A percentile compares a stretch with the other conserved stretches of the same genome.
Conservation (phyloP, 2,888 invertebrate genomes). For the Ephialtes manifestator region DNA sequence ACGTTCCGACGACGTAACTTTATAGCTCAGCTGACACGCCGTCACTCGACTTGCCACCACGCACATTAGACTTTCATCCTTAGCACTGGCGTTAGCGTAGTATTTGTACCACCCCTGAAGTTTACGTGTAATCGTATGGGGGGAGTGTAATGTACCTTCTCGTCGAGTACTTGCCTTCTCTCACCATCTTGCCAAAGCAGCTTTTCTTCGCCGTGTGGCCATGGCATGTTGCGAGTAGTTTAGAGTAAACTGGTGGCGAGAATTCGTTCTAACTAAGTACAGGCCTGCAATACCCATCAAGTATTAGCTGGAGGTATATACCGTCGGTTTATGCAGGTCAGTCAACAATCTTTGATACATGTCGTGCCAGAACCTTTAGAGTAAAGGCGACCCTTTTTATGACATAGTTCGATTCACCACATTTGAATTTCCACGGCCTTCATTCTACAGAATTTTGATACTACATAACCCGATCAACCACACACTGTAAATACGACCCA, state of each 20-base stretch:
- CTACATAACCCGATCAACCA: too few relatives aligned
- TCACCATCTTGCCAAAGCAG: conserved; percentile 51
- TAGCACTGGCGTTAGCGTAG: conserved; percentile 36
- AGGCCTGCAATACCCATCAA: not conserved
- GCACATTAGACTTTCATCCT: conserved; percentile 46
- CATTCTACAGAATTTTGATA: too few relatives aligned
- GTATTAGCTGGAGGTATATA: not conserved
- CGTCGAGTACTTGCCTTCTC: conserved; percentile 41
- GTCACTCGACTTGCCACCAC: conserved; percentile 68
- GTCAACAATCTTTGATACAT: not conserved
- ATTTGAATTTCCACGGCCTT: too few relatives aligned
- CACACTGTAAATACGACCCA: too few relatives aligned
- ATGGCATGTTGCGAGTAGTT: conserved; percentile 32
- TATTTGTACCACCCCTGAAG: conserved; percentile 31
- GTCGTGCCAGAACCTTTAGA: not conserved
- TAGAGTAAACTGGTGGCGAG: conserved; percentile 44
- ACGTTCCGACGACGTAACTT: conserved; percentile 66
- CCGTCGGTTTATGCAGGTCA: not conserved
- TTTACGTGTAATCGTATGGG: conserved; percentile 51
- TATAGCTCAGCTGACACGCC: conserved; percentile 56
- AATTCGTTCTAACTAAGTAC: conserved; percentile 45
- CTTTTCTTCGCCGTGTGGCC: conserved; percentile 51
- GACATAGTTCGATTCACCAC: too few relatives aligned
- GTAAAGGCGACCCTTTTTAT: not conserved
- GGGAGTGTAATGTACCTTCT: conserved; percentile 52